Evolutionary conservation across 2,113 vertebrate species (phyloP).

Genomic region (Cervus canadensis): DNA sequence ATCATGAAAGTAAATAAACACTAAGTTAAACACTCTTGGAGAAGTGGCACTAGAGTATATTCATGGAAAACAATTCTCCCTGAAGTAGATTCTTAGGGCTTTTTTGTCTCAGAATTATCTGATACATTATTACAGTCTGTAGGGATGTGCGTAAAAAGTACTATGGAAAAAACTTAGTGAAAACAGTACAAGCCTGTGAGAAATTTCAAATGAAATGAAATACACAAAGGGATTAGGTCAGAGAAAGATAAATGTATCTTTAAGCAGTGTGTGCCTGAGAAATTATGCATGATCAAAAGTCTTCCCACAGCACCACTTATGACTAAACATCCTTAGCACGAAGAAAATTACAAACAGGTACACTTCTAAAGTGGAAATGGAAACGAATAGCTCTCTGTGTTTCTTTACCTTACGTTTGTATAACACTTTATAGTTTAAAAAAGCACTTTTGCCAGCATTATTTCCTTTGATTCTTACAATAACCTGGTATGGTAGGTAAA

Average conservation of each 20-base stretch:
- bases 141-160: neutral
- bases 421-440: neutral
- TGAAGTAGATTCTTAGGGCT: neutral
- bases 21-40: neutral
- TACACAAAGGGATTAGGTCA: conserved; percentile 42
- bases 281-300: conserved; percentile 45
- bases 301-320: conserved; percentile 19
- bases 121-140: conserved; percentile 27
- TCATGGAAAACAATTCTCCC: neutral
- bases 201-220: conserved; percentile 50
- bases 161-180: conserved; percentile 5
- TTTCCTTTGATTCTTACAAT: conserved; percentile 28
- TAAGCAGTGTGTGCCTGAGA: conserved; percentile 39
- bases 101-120: neutral
- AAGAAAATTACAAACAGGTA: conserved; percentile 35
- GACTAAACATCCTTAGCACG: conserved; percentile 26
- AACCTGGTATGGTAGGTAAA: neutral
- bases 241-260: conserved; percentile 59
- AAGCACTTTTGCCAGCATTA: neutral
- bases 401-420: neutral
- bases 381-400: neutral
- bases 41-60: neutral
- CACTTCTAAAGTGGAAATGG: neutral
- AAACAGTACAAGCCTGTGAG: conserved; percentile 21
- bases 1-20: neutral